Percentiles rank a stretch among this genome's conserved stretches.
These are phyloP conservation scores for Chelonia mydas DNA, from an alignment of 2,797 vertebrate genomes.

Conservation along the genomic window DNA sequence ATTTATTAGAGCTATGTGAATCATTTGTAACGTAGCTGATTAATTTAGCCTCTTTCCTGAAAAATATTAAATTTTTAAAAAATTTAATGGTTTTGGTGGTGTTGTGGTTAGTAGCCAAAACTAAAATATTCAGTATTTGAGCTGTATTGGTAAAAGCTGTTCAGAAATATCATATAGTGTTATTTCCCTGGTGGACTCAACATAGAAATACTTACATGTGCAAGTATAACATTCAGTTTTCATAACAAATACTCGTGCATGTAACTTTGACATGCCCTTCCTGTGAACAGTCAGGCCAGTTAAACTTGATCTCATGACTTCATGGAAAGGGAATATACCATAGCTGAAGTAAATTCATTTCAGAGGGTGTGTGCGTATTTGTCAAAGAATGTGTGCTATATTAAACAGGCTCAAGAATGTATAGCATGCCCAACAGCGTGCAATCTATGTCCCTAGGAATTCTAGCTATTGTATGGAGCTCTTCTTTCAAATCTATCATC, in stretches of 20 bases:
- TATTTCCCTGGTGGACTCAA: background rate
- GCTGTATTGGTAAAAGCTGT: accelerated
- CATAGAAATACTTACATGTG: background rate
- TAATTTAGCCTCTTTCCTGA: accelerated
- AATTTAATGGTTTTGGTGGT: background rate
- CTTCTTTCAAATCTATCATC: constrained; percentile 33
- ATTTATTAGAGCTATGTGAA: background rate
- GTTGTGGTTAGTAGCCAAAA: background rate
- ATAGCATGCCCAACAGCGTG: background rate
- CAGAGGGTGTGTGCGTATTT: background rate
- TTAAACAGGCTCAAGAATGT: background rate
- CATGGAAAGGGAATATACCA: background rate
- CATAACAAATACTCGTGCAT: background rate
- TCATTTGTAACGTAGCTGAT: accelerated
- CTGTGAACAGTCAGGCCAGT: background rate
- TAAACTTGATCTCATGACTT: background rate
- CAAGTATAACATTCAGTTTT: background rate
- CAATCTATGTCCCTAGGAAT: background rate
- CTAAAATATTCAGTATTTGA: accelerated
- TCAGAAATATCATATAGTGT: background rate
- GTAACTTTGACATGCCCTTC: background rate
- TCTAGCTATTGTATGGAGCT: background rate
- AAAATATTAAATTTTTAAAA: background rate
- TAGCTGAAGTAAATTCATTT: background rate
- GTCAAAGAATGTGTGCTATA: accelerated